Percentiles rank a stretch among this genome's conserved stretches.
Evolutionary conservation across 2,797 vertebrate genomes (phyloP).

Genomic region (Cynodonichthys magdalenae): DNA sequence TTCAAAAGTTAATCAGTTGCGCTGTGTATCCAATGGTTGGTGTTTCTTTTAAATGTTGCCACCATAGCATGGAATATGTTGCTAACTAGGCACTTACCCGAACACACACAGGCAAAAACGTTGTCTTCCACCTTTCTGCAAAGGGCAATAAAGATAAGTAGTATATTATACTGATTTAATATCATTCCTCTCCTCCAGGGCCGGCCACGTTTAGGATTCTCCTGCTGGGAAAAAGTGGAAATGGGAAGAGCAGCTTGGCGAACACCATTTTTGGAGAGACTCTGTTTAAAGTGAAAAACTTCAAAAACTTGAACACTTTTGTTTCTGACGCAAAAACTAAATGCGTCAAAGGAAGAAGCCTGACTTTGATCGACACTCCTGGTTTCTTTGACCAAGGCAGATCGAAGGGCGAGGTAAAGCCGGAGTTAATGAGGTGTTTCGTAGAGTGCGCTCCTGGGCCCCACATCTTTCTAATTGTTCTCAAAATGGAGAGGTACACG

Average conservation of each 20-base stretch:
- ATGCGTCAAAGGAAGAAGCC: neutral
- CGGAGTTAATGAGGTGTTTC: neutral
- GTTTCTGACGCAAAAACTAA: neutral
- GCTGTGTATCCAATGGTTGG: too few species aligned
- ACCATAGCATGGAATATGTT: too few species aligned
- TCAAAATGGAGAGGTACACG: conserved; percentile 3
- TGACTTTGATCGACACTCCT: conserved; percentile 9
- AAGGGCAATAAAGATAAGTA: neutral
- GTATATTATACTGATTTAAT: neutral
- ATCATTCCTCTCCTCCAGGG: conserved; percentile 1
- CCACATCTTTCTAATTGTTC: conserved; percentile 3
- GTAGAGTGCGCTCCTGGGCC: conserved; percentile 1
- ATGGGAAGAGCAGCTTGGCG: conserved; percentile 30
- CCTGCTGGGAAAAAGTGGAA: conserved; percentile 17
- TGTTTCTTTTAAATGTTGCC: too few species aligned
- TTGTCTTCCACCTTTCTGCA: too few species aligned
- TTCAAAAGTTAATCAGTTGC: too few species aligned
- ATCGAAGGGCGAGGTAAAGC: neutral
- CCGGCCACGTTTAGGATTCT: neutral
- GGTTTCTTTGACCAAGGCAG: neutral
- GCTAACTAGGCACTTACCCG: too few species aligned
- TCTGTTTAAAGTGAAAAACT: fast-evolving
- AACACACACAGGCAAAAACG: too few species aligned
- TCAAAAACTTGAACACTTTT: conserved; percentile 17
- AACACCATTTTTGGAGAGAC: conserved; percentile 17